phyloP scores from a whole-genome alignment of 2,113 vertebrate species.

The Melanerpes formicivorus region DNA sequence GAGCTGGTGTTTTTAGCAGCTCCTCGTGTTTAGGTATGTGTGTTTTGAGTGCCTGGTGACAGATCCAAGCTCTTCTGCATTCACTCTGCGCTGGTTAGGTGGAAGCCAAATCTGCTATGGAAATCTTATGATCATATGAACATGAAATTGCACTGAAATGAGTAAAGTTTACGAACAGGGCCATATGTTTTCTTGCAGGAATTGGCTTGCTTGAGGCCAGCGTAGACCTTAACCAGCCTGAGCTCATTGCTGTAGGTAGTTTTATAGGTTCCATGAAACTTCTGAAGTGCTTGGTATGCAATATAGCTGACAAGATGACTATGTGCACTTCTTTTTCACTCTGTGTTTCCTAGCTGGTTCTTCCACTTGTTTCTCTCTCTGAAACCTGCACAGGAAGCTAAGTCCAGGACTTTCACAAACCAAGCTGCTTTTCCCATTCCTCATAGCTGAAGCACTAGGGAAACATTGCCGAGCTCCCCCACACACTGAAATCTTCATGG shows the following conservation, averaged over 20 bases:
- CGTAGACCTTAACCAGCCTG: background rate
- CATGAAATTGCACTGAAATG: background rate
- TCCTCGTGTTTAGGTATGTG: slow-evolving; percentile 10
- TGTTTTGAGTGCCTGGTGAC: background rate
- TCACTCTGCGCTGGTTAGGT: background rate
- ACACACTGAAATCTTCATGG: rapidly evolving
- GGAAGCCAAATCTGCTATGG: background rate
- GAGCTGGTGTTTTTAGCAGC: background rate
- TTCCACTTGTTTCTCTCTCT: background rate
- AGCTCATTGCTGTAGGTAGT: background rate
- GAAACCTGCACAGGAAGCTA: background rate
- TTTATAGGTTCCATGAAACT: background rate
- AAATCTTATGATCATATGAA: background rate
- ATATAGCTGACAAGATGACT: background rate
- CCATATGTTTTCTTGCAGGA: background rate
- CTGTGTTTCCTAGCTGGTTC: background rate
- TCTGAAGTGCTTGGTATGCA: background rate
- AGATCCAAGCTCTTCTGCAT: background rate
- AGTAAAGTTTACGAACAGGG: background rate
- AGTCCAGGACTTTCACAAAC: background rate
- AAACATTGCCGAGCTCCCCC: background rate
- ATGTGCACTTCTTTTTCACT: rapidly evolving
- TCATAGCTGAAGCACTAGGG: background rate
- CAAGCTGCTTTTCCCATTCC: background rate
- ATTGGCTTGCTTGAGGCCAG: background rate